phyloP scores from a whole-genome alignment of 2,113 vertebrate genomes.

The Colossoma macropomum region DNA sequence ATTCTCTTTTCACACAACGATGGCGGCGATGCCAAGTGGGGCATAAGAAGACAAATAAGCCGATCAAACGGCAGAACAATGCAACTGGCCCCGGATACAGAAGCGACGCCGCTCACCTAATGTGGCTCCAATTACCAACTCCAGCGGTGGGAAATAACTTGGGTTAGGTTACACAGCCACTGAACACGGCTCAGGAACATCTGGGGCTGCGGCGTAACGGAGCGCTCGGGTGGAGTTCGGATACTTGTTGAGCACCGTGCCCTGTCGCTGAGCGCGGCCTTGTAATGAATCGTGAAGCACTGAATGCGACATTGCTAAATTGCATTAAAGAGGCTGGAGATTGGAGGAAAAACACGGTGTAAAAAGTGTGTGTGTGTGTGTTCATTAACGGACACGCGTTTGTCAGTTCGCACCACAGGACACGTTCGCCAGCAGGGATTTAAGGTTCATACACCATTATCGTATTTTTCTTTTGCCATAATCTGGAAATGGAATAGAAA shows the following conservation, averaged over 20 bases:
- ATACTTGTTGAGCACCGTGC: conserved; percentile 50
- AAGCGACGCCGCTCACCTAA: conserved; percentile 45
- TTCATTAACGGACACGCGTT: not conserved
- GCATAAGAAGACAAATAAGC: conserved; percentile 47
- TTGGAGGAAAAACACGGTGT: conserved; percentile 16
- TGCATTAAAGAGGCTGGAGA: conserved; percentile 60
- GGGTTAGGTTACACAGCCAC: conserved; percentile 55
- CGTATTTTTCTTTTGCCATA: conserved; percentile 25
- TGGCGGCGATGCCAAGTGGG: conserved; percentile 46
- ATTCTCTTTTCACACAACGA: conserved; percentile 34
- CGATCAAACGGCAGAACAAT: conserved; percentile 40
- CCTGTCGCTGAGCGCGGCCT: conserved; percentile 26
- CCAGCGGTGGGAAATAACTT: conserved; percentile 33
- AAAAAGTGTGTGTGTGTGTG: not conserved
- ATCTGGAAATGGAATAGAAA: not conserved
- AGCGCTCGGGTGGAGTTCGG: not conserved
- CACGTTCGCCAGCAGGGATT: not conserved
- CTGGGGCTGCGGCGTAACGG: conserved; percentile 40
- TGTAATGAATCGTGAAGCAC: conserved; percentile 59
- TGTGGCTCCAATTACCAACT: conserved; percentile 17
- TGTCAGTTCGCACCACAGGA: conserved; percentile 13
- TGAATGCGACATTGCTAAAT: conserved; percentile 64
- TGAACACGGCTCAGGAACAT: conserved; percentile 62
- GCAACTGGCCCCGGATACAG: conserved; percentile 46
- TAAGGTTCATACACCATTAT: conserved; percentile 25